These are phyloP conservation scores for Perca fluviatilis DNA, from an alignment of 2,113 vertebrate species.

Conservation along the genomic window DNA sequence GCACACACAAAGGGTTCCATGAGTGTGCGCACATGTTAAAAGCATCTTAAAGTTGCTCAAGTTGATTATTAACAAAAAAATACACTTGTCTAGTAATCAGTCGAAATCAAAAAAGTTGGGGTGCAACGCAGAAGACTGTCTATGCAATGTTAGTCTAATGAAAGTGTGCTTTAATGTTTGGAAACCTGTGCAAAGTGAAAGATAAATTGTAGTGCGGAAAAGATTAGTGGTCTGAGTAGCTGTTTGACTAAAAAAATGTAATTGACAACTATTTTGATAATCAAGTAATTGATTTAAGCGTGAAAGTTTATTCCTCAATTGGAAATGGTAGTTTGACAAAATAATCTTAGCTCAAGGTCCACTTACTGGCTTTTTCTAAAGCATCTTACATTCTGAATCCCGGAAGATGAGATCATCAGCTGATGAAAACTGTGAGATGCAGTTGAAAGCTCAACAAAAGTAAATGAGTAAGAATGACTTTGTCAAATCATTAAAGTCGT, in stretches of 20 bases:
- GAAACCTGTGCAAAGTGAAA: not conserved
- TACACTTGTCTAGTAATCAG: constrained; percentile 30
- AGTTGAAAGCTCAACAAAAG: not conserved
- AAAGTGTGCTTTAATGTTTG: not conserved
- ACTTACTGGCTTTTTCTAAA: not conserved
- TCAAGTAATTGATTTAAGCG: not conserved
- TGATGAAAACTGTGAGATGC: not conserved
- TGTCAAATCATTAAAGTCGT: not conserved
- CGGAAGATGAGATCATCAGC: not conserved
- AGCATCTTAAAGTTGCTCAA: constrained; percentile 19
- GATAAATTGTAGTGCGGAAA: not conserved
- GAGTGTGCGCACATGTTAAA: constrained; percentile 13
- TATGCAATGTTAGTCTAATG: not conserved
- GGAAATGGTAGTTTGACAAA: not conserved
- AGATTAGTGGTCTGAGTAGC: not conserved
- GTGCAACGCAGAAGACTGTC: too few relatives aligned
- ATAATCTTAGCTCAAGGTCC: too few relatives aligned
- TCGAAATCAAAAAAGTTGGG: not conserved
- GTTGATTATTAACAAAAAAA: not conserved
- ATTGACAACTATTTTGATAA: not conserved
- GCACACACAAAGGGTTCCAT: constrained; percentile 6
- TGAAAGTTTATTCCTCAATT: not conserved
- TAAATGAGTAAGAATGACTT: not conserved
- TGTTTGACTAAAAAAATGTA: not conserved
- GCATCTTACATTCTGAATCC: not conserved